A percentile compares a stretch with the other conserved stretches of the same genome.
These are phyloP conservation scores for Sylvia borin DNA, from an alignment of 2,797 vertebrate genomes.

Conservation along the genomic window DNA sequence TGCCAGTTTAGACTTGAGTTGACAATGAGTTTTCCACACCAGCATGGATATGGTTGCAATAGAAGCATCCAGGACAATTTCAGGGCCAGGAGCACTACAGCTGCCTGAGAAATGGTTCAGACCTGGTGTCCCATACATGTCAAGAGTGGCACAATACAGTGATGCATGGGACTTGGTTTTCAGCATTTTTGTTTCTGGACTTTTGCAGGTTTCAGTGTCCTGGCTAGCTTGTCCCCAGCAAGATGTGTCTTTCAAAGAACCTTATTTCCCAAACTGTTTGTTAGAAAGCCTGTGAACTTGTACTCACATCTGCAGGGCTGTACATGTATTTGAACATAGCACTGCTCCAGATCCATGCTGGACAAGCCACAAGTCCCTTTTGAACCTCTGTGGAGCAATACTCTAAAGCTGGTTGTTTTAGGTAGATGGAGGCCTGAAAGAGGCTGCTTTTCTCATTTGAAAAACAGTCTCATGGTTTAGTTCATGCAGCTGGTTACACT, in stretches of 20 bases:
- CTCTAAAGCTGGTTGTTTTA: neutral
- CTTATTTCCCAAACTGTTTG: neutral
- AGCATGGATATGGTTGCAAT: neutral
- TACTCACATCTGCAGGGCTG: neutral
- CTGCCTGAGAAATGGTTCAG: neutral
- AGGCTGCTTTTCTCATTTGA: neutral
- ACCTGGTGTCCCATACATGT: neutral
- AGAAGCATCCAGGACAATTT: neutral
- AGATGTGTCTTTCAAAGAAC: neutral
- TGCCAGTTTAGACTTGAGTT: neutral
- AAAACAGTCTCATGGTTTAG: neutral
- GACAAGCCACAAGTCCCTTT: neutral
- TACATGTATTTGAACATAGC: fast-evolving
- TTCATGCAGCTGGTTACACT: neutral
- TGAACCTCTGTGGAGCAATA: neutral
- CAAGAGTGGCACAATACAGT: neutral
- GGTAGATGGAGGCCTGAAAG: neutral
- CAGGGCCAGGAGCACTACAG: neutral
- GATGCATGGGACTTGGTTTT: neutral
- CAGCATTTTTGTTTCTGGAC: neutral
- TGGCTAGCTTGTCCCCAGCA: neutral
- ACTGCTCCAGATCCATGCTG: neutral
- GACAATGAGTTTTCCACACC: neutral
- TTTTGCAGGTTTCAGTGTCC: neutral
- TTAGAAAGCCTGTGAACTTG: neutral